Percentiles rank a stretch among this genome's conserved stretches.
Conservation (phyloP, 1,140 invertebrate genomes). For the Heliothis subflexa region DNA sequence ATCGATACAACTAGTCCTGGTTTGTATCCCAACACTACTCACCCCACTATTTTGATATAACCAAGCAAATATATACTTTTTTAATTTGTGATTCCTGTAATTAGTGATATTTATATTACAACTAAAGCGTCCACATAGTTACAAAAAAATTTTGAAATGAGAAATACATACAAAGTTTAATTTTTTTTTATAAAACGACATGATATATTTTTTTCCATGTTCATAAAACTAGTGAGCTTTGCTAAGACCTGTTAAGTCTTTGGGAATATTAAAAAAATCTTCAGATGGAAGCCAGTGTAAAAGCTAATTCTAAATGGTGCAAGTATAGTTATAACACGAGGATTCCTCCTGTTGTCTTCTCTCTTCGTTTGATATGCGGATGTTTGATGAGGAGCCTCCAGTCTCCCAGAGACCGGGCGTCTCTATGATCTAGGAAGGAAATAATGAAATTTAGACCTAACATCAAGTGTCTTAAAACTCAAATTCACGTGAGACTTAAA, state of each 20-base stretch:
- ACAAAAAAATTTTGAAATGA: not conserved
- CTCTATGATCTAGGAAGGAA: constrained; percentile 76
- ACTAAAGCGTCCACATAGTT: no score
- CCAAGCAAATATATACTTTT: no score
- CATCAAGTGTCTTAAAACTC: not conserved
- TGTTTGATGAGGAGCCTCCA: constrained; percentile 67
- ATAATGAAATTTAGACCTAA: constrained; percentile 11
- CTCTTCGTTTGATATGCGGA: constrained; percentile 69
- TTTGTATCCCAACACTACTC: no score
- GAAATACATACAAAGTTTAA: not conserved
- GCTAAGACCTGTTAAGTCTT: not conserved
- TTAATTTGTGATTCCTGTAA: no score
- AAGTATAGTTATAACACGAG: constrained; percentile 73
- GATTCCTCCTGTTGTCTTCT: constrained; percentile 62
- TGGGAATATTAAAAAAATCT: constrained; percentile 32
- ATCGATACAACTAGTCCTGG: no score
- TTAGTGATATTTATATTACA: no score
- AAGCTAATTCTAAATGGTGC: constrained; percentile 68
- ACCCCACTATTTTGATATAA: no score
- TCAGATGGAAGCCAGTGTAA: constrained; percentile 44
- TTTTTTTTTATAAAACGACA: not conserved
- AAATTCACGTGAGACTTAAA: not conserved
- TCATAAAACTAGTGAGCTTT: not conserved
- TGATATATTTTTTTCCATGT: no score
- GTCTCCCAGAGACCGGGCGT: constrained; percentile 81